Conservation (phyloP, 2,113 vertebrate species). For the Hemiscyllium ocellatum region DNA sequence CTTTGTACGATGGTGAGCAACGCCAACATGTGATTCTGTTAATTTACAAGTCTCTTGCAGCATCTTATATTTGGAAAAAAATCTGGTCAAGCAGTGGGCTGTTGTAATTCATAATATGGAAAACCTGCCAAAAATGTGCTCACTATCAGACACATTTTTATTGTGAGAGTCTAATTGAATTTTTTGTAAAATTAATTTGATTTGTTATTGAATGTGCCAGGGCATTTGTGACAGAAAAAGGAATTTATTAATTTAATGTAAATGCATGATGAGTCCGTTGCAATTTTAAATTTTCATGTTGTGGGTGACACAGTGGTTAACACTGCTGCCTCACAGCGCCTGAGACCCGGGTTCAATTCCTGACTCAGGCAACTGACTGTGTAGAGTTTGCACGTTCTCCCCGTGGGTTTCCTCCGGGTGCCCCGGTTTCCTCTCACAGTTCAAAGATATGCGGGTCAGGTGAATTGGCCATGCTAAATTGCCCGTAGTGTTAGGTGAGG, state of each 20-base stretch:
- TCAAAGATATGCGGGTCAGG: too few relatives aligned
- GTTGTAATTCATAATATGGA: neutral
- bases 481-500: too few relatives aligned
- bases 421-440: too few relatives aligned
- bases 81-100: neutral
- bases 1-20: neutral
- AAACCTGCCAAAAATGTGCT: neutral
- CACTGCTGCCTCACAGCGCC: too few relatives aligned
- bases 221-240: neutral
- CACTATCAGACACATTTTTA: neutral
- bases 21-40: neutral
- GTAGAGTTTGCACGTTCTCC: too few relatives aligned
- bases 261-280: neutral
- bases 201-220: neutral
- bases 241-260: neutral
- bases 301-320: too few relatives aligned
- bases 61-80: neutral
- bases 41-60: neutral
- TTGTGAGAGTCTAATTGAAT: neutral
- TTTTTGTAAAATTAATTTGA: neutral
- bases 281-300: neutral
- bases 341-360: too few relatives aligned
- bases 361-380: too few relatives aligned
- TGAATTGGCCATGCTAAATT: too few relatives aligned
- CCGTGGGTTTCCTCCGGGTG: too few relatives aligned